phyloP scores from a whole-genome alignment of 2,113 vertebrate species.

The Psephotus haematonotus region DNA sequence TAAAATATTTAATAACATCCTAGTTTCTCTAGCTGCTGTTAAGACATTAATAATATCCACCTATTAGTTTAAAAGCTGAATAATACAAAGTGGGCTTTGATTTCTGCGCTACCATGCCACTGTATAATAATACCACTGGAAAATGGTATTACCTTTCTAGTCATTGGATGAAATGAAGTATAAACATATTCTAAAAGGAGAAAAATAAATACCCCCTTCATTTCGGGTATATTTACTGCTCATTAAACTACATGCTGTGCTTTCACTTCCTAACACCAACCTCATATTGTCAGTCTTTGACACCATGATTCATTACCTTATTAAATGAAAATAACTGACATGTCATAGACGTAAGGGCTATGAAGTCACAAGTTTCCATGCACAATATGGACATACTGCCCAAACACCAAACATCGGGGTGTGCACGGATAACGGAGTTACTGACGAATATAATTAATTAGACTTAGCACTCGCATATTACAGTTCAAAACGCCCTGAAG shows the following conservation, averaged over 20 bases:
- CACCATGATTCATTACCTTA: slow-evolving; percentile 27
- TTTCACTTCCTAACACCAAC: neutral
- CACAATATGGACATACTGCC: neutral
- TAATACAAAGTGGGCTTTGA: neutral
- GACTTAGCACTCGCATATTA: neutral
- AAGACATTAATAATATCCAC: neutral
- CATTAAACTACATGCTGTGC: neutral
- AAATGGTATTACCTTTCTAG: neutral
- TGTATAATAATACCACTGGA: neutral
- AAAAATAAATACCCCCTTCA: neutral
- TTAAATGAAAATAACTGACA: slow-evolving; percentile 23
- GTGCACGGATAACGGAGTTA: neutral
- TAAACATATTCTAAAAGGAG: neutral
- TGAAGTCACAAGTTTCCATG: neutral
- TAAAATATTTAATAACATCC: neutral
- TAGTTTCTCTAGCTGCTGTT: neutral
- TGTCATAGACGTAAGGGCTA: neutral
- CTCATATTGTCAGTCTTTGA: neutral
- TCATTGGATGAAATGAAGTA: neutral
- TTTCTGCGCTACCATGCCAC: neutral
- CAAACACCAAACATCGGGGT: neutral
- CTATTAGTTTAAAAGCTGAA: slow-evolving; percentile 11
- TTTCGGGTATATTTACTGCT: neutral
- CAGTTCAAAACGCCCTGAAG: neutral
- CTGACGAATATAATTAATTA: neutral